phyloP scores from a whole-genome alignment of 1,140 invertebrate species.

The Gryllus bimaculatus region DNA sequence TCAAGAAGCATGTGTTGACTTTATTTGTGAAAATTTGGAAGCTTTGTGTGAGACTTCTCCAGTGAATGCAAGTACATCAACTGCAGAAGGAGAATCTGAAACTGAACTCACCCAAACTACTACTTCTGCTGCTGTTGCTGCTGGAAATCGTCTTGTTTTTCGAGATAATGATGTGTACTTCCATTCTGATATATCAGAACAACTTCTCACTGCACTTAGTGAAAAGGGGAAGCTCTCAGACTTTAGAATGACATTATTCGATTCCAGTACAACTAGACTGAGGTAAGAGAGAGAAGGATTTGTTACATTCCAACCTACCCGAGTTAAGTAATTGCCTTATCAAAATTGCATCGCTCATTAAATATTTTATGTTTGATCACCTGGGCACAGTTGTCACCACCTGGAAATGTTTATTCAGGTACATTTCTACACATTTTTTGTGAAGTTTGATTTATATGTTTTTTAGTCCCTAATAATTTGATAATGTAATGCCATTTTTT shows the following conservation, averaged over 20 bases:
- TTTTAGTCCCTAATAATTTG: no score
- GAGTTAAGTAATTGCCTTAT: no score
- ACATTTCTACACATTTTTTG: no score
- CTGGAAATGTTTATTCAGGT: no score
- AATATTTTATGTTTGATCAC: no score
- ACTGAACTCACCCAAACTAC: neutral
- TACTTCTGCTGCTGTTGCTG: neutral
- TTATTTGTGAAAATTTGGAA: conserved; percentile 57
- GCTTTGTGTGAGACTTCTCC: conserved; percentile 42
- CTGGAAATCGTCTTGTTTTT: conserved; percentile 42
- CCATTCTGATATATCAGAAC: conserved; percentile 57
- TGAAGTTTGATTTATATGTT: no score
- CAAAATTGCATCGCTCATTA: no score
- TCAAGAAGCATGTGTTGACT: conserved; percentile 57
- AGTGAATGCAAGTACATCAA: conserved; percentile 14
- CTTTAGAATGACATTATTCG: conserved; percentile 54
- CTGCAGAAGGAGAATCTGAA: neutral
- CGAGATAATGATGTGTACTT: conserved; percentile 55
- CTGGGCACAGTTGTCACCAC: no score
- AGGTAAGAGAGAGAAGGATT: conserved; percentile 28
- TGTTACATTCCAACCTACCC: no score
- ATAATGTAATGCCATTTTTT: no score
- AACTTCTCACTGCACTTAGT: conserved; percentile 50
- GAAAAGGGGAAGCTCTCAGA: conserved; percentile 55
- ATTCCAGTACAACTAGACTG: conserved; percentile 51